These are phyloP conservation scores for Rhineura floridana DNA, from an alignment of 2,113 vertebrate species.

Conservation along the genomic window DNA sequence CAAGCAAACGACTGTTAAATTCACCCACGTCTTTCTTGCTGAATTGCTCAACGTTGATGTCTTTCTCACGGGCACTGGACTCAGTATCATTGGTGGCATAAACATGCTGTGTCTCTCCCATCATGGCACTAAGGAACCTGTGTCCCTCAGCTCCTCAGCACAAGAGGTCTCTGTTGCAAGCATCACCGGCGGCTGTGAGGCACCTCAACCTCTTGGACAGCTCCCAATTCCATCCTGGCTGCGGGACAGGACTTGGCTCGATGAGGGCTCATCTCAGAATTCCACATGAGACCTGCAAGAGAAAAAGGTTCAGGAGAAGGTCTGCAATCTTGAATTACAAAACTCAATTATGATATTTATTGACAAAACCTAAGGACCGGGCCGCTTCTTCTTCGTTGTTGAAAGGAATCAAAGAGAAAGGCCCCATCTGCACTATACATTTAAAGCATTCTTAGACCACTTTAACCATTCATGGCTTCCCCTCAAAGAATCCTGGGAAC, in stretches of 20 bases:
- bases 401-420: no score
- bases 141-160: constrained; percentile 75
- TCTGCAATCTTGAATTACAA: neutral
- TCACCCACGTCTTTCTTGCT: constrained; percentile 72
- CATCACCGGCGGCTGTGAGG: constrained; percentile 67
- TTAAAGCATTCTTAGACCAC: no score
- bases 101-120: constrained; percentile 88
- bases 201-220: neutral
- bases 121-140: constrained; percentile 81
- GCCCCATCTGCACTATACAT: no score
- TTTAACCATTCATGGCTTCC: no score
- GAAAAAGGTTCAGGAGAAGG: neutral
- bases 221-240: constrained; percentile 32
- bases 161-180: constrained; percentile 68
- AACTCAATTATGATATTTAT: neutral
- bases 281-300: constrained; percentile 59
- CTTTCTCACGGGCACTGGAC: constrained; percentile 78
- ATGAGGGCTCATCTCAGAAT: constrained; percentile 55
- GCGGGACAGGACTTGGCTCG: neutral
- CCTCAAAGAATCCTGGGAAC: no score
- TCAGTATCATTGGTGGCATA: constrained; percentile 79
- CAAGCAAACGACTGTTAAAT: constrained; percentile 52
- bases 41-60: constrained; percentile 77
- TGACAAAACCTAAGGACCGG: neutral
- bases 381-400: neutral